Conservation (phyloP, 1,140 invertebrate genomes). For the Heliconius himera region DNA sequence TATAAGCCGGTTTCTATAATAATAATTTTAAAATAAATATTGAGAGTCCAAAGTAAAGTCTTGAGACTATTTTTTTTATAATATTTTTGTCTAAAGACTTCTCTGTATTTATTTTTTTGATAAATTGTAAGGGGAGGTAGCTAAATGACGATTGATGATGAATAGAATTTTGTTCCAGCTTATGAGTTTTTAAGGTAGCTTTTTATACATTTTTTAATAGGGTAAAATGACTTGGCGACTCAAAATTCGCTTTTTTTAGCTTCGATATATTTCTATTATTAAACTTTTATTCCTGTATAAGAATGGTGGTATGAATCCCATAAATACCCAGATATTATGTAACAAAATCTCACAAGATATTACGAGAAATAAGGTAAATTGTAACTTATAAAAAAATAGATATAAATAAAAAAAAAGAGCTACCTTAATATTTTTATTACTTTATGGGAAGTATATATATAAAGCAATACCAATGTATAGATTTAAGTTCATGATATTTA, state of each 20-base stretch:
- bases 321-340: too few species aligned
- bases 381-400: neutral
- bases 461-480: slow-evolving; percentile 17
- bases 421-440: neutral
- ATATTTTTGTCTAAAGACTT: neutral
- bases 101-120: neutral
- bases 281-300: neutral
- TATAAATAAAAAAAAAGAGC: neutral
- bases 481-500: slow-evolving; percentile 16
- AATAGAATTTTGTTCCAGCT: neutral
- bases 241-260: too few species aligned
- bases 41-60: neutral
- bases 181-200: neutral
- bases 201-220: neutral
- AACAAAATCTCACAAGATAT: too few species aligned
- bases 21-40: neutral
- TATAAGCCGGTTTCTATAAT: slow-evolving; percentile 5
- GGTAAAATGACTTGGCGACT: too few species aligned
- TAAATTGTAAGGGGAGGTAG: neutral
- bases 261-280: neutral
- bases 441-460: neutral
- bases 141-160: neutral
- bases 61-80: neutral
- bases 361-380: too few species aligned
- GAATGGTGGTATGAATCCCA: too few species aligned